phyloP scores from a whole-genome alignment of 2,797 vertebrate species.

The Pseudotriccus pelzelni region DNA sequence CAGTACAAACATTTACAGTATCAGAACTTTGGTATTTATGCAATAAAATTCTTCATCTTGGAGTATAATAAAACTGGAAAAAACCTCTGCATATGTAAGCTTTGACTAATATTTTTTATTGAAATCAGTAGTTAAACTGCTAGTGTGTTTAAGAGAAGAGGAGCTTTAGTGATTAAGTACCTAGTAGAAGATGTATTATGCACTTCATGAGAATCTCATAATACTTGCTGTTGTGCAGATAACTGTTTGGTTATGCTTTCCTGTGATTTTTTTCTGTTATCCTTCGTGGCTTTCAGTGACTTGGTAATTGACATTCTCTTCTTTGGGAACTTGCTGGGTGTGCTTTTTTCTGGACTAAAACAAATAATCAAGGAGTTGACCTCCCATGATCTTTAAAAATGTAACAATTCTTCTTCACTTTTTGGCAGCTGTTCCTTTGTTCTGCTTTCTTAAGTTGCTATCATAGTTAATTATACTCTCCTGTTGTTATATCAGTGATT shows the following conservation, averaged over 20 bases:
- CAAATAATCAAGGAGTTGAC: background rate
- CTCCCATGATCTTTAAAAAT: background rate
- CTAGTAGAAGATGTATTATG: background rate
- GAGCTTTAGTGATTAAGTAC: background rate
- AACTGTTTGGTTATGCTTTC: background rate
- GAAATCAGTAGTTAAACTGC: background rate
- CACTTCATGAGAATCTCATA: background rate
- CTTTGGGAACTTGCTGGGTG: background rate
- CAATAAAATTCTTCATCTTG: background rate
- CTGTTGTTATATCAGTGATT: background rate
- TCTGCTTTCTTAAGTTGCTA: background rate
- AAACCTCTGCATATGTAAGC: background rate
- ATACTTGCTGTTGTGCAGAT: background rate
- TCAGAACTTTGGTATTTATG: background rate
- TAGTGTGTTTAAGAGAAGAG: background rate
- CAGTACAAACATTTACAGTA: background rate
- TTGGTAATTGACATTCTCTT: background rate
- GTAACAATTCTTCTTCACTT: background rate
- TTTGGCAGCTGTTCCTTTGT: background rate
- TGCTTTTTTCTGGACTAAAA: background rate
- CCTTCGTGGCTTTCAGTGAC: background rate
- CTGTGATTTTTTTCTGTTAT: background rate
- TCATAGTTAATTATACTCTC: constrained; percentile 4
- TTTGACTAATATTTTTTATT: background rate
- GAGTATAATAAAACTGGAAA: background rate